Evolutionary conservation across 2,113 vertebrate genomes (phyloP), one percentile per base, ranked within the genome.

Genomic region (Sula dactylatra): DNA sequence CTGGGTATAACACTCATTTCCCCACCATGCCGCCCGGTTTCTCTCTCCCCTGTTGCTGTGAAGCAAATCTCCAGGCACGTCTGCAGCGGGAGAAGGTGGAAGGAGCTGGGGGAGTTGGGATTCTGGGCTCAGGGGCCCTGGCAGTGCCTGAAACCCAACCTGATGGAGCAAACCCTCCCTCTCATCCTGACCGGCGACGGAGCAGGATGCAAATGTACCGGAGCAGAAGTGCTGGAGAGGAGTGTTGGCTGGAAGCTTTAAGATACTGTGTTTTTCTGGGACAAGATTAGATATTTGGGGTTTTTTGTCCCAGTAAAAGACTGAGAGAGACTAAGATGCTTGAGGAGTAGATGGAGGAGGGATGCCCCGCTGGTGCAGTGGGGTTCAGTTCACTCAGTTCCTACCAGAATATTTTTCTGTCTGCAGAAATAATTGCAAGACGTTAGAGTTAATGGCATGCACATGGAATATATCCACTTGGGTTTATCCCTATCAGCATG

Each of bases 1-100:
- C 38, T 7, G 70, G 69, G 40, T 47, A 6, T 32, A 16, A 77
- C 47, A 1, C 19, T 77, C 6, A 20, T 58, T 58, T 76, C 67
- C 76, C 13, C 0, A 0, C 27, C 3, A 0, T 22, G 24, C 19
- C 6, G 2, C 27, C 40, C 0, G 10, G 2, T 5, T 65, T 78
- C 42, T 58, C 4, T 32, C 52, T 61, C 50, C 22, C 19, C 77
- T n/a, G 2, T 18, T 19, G 55, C 82, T 79, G 20, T 21, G 78
- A 62, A 82, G 50, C 45, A 65, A 76, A 36, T 27, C 54, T 67
- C 67, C 58, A 36, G 64, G 59, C 14, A 9, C 2, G 1, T 61
- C 32, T 8, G 12, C 62, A 72, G 31, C 0, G 0, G 47, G 31
- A 52, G 31, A 59, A 86, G n/a, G 52, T 6, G n/a, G 34, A 31